A percentile compares a stretch with the other conserved stretches of the same genome.
Evolutionary conservation across 1,140 invertebrate species (phyloP).

Genomic region (Proales similis): DNA sequence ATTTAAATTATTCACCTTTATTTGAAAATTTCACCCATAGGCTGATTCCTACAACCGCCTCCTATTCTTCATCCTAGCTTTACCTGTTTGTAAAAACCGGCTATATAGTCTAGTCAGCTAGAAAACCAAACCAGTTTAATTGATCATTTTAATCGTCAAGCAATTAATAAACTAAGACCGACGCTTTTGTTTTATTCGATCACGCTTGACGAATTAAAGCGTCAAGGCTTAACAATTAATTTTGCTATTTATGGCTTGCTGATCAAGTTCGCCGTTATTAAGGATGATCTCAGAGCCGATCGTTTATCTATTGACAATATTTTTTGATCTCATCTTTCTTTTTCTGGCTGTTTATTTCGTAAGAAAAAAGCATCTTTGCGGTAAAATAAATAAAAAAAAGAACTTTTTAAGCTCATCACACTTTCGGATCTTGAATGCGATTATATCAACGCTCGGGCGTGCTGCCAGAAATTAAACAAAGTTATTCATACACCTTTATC

Average conservation of each 20-base stretch:
- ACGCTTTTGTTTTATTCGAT: background rate
- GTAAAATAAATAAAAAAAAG: background rate
- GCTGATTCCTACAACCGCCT: too few relatives aligned
- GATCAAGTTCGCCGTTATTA: background rate
- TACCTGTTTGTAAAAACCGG: too few relatives aligned
- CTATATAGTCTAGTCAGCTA: too few relatives aligned
- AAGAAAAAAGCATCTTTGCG: background rate
- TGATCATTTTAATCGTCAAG: too few relatives aligned
- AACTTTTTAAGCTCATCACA: constrained; percentile 19
- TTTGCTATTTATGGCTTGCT: background rate
- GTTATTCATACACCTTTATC: background rate
- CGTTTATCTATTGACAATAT: constrained; percentile 5
- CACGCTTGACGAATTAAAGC: background rate
- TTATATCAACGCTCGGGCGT: constrained; percentile 23
- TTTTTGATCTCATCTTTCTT: constrained; percentile 4
- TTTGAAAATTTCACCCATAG: background rate
- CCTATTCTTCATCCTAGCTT: too few relatives aligned
- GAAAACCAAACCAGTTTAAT: too few relatives aligned
- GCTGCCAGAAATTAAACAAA: constrained; percentile 33
- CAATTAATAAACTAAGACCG: background rate
- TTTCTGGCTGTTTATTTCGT: constrained; percentile 34
- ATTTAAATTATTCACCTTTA: background rate
- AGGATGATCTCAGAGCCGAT: background rate
- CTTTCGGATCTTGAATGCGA: constrained; percentile 33
- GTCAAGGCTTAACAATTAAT: background rate